These are phyloP conservation scores for Meiosimyza platycephala DNA, from an alignment of 2,888 invertebrate genomes.

Conservation along the genomic window DNA sequence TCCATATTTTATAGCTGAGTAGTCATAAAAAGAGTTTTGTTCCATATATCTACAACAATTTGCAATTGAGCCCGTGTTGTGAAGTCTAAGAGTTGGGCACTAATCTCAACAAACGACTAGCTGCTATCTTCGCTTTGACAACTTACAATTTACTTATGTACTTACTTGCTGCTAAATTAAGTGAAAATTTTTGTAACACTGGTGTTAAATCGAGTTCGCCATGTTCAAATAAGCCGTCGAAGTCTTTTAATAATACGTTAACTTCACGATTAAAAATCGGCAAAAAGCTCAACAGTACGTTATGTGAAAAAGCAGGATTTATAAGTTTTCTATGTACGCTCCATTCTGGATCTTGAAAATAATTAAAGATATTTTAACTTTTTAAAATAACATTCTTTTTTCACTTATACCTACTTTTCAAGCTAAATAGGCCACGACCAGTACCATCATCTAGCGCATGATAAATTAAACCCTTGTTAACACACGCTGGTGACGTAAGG, in stretches of 20 bases:
- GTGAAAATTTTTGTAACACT: constrained; percentile 55
- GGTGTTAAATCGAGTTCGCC: constrained; percentile 54
- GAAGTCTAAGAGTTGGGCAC: too few relatives aligned
- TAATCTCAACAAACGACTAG: too few relatives aligned
- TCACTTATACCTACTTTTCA: constrained; percentile 48
- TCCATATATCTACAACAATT: too few relatives aligned
- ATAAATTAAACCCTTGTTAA: constrained; percentile 60
- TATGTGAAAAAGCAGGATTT: constrained; percentile 62
- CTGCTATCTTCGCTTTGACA: not conserved
- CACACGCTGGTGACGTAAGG: constrained; percentile 58
- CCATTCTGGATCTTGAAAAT: constrained; percentile 57
- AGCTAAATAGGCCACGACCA: constrained; percentile 58
- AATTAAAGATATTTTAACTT: too few relatives aligned
- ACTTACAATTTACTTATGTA: not conserved
- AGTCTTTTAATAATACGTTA: constrained; percentile 44
- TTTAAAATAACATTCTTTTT: not conserved
- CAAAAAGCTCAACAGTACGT: constrained; percentile 58
- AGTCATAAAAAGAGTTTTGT: too few relatives aligned
- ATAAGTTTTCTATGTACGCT: constrained; percentile 58
- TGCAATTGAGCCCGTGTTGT: too few relatives aligned
- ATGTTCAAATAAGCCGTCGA: constrained; percentile 46
- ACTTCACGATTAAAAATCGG: constrained; percentile 60
- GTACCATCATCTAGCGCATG: constrained; percentile 58
- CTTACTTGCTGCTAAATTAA: constrained; percentile 60
- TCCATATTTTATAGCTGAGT: too few relatives aligned